A percentile compares a stretch with the other conserved stretches of the same genome.
Conservation (phyloP, 2,113 vertebrate genomes). For the Mustela nigripes region DNA sequence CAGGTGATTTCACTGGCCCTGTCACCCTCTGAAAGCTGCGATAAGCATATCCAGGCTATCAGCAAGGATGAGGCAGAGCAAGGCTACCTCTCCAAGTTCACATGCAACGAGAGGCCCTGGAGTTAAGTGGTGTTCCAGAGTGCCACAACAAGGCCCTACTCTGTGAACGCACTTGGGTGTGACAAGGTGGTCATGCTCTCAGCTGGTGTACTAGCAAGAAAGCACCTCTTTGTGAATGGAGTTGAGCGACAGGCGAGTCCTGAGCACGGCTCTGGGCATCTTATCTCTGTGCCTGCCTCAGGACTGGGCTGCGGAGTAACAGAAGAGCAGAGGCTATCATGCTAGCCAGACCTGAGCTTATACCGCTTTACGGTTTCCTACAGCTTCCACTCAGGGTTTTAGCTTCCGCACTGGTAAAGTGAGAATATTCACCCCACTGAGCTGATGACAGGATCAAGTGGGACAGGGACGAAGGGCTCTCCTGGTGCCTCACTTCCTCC, state of each 20-base stretch:
- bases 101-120: not conserved
- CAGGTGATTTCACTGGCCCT: not conserved
- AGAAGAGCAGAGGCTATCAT: not conserved
- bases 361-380: not conserved
- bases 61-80: fast-evolving
- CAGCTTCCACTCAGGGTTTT: not conserved
- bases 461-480: not conserved
- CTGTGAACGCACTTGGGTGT: not conserved
- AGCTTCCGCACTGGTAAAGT: not conserved
- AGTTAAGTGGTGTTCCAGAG: fast-evolving
- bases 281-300: not conserved
- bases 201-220: not conserved
- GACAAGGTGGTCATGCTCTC: not conserved
- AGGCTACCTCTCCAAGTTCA: not conserved
- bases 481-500: not conserved
- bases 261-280: not conserved
- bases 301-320: not conserved
- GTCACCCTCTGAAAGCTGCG: not conserved
- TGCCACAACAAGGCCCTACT: fast-evolving
- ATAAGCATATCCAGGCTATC: not conserved
- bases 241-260: not conserved
- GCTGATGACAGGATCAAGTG: not conserved
- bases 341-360: not conserved
- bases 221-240: not conserved
- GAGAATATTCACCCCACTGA: not conserved